Evolutionary conservation across 2,113 vertebrate species (phyloP).

Genomic region (Saguinus imperator): DNA sequence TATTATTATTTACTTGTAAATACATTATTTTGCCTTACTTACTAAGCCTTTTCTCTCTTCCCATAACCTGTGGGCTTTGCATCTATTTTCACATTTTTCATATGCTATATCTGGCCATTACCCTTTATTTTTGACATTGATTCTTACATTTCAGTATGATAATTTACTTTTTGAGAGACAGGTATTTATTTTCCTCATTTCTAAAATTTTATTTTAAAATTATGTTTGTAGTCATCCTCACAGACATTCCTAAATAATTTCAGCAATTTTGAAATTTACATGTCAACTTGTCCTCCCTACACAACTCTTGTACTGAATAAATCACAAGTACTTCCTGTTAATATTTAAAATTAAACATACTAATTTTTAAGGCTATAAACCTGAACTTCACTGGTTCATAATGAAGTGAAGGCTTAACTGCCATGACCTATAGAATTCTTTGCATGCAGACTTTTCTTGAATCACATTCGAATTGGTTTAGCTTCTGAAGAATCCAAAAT

Average conservation of each 20-base stretch:
- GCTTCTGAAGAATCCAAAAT: neutral
- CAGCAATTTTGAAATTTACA: neutral
- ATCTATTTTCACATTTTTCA: neutral
- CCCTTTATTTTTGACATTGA: neutral
- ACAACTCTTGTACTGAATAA: neutral
- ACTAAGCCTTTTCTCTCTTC: neutral
- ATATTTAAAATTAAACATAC: neutral
- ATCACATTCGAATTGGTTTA: neutral
- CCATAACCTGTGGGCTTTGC: fast-evolving
- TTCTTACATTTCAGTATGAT: neutral
- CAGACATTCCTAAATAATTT: neutral
- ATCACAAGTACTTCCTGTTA: neutral
- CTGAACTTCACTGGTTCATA: neutral
- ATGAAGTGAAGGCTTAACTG: neutral
- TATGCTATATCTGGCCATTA: fast-evolving
- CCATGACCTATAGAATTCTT: neutral
- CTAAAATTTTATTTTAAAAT: neutral
- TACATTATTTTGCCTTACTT: neutral
- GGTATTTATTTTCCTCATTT: neutral
- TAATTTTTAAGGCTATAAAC: neutral
- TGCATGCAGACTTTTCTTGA: neutral
- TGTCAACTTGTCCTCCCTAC: neutral
- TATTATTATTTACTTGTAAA: neutral
- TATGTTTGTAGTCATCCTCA: neutral
- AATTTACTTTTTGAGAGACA: neutral